phyloP scores from a whole-genome alignment of 1,140 invertebrate genomes.

The Metopolophium dirhodum region DNA sequence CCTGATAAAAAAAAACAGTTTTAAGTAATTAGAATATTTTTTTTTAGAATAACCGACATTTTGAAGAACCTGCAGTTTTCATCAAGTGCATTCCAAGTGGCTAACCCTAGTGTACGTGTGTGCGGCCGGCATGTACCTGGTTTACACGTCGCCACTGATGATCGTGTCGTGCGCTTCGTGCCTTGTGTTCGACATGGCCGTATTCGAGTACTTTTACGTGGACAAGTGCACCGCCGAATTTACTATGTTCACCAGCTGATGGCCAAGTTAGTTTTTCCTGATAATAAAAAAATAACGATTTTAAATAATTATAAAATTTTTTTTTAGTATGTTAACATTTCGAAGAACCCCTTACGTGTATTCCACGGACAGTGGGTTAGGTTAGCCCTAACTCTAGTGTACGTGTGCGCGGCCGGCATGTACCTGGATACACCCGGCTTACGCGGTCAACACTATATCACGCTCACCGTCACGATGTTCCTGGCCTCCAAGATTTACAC shows the following conservation, averaged over 20 bases:
- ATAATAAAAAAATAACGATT: no score
- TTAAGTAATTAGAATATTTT: no score
- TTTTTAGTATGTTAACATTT: conserved; percentile 48
- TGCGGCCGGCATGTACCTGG: conserved; percentile 74
- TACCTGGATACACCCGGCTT: conserved; percentile 68
- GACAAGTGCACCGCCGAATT: neutral
- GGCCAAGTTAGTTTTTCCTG: no score
- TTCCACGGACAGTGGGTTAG: no score
- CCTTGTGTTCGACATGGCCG: conserved; percentile 32
- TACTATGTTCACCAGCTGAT: no score
- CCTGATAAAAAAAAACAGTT: no score
- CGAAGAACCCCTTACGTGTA: no score
- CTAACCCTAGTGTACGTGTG: conserved; percentile 70
- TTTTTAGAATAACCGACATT: no score
- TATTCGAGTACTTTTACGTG: conserved; percentile 57
- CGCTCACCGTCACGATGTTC: conserved; percentile 58
- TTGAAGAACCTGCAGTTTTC: no score
- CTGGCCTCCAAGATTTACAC: conserved; percentile 58
- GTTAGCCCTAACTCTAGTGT: conserved; percentile 64
- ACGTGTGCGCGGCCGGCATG: conserved; percentile 78
- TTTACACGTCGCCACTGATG: conserved; percentile 68
- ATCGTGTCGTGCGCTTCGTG: conserved; percentile 62
- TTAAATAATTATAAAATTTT: no score
- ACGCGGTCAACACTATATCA: conserved; percentile 58
- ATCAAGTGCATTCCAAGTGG: no score